Base-by-base conservation (phyloP, 1,140 invertebrate species). In the Cataglyphis hispanica region DNA sequence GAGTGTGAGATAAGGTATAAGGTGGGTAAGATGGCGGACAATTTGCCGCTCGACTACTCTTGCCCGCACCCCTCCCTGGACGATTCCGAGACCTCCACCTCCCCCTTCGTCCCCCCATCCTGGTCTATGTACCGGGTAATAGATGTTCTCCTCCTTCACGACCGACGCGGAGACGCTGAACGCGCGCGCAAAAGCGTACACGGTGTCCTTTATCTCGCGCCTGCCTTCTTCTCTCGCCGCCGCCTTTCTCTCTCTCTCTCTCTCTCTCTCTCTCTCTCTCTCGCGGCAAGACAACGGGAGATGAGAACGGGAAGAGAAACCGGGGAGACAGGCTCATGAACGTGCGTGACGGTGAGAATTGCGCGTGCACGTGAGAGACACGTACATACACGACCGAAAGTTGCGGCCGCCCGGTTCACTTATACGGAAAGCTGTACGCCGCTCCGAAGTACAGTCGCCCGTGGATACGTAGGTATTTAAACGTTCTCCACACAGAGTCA, bases 1-100 rank as follows among this genome's bases (percentile, higher is more conserved):
- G 88, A 87, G 92, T 91, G 92, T 91, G 91, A 93, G 91, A 91
- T 93, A 93, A 94, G 93, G 93, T 93, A 95, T 94, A 94, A 95
- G 94, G 94, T 95, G 92, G 94, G 91, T 95, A 95, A 95, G 94
- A 95, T 95, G 94, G 94, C 94, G 94, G 94, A 95, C 94, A 95
- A 95, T 95, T 95, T 95, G 94, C 94, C 94, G 94, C 94, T 95
- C 94, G 94, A 95, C 94, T 95, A 95, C 94, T 93, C 93, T 93
- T 94, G 90, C 93, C 92, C 94, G 92, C 93, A 94, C 92, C 91
- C 86, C 91, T 93, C 93, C 92, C 92, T 92, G 91, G 88, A 91
- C 91, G 91, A 94, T 93, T 92, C 88, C 64, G 60, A 81, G 60
- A 81, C 77, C 64, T 58, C 66, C 50, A 58, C 34, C 53, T 81